phyloP scores from a whole-genome alignment of 2,888 invertebrate genomes.

The Xanthostigma xanthostigma region DNA sequence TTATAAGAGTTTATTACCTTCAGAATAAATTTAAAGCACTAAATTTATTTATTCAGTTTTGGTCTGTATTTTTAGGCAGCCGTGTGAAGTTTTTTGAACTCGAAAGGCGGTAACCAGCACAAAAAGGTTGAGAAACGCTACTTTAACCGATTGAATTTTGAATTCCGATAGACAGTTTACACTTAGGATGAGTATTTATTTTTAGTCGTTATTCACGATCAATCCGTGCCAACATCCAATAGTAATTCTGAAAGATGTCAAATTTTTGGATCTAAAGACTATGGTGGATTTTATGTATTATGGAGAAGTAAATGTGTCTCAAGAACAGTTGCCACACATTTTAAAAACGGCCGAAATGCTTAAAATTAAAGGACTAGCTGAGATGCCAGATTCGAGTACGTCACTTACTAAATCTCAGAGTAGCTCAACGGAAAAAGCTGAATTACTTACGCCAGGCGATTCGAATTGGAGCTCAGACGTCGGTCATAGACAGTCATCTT shows the following conservation, averaged over 20 bases:
- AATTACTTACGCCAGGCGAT: constrained; percentile 40
- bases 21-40: no score
- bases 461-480: constrained; percentile 38
- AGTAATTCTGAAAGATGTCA: constrained; percentile 78
- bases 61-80: no score
- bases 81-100: no score
- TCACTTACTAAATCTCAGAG: constrained; percentile 57
- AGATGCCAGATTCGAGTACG: constrained; percentile 61
- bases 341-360: constrained; percentile 72
- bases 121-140: no score
- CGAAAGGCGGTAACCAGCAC: no score
- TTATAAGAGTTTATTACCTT: no score
- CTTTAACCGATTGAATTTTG: no score
- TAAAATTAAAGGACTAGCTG: constrained; percentile 78
- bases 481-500: constrained; percentile 42
- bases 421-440: constrained; percentile 32
- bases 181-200: constrained; percentile 12
- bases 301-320: constrained; percentile 82
- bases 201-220: constrained; percentile 63
- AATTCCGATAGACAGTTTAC: no score
- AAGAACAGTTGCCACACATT: constrained; percentile 68
- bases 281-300: constrained; percentile 90
- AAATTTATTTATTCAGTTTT: no score
- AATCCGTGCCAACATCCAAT: constrained; percentile 83
- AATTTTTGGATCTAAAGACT: constrained; percentile 68